Percentiles rank a stretch among this genome's conserved stretches.
phyloP scores from a whole-genome alignment of 2,888 invertebrate genomes.

The Chaetogeoica ovagalla region DNA sequence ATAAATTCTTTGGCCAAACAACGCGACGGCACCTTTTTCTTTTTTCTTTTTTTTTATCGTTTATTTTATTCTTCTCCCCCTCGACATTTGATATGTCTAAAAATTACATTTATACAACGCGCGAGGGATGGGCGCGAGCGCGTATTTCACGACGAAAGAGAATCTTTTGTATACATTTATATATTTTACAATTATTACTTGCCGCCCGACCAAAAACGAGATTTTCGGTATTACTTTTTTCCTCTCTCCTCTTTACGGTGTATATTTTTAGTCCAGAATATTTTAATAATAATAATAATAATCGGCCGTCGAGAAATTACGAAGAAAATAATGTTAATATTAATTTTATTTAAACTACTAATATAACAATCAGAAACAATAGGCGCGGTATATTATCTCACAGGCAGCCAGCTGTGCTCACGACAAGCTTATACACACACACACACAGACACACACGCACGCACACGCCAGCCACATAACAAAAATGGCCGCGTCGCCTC shows the following conservation, averaged over 20 bases:
- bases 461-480: conserved; percentile 21
- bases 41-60: conserved; percentile 24
- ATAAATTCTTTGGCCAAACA: conserved; percentile 51
- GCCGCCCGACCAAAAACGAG: too few species aligned
- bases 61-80: conserved; percentile 33
- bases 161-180: too few species aligned
- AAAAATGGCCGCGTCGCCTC: conserved; percentile 51
- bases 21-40: conserved; percentile 35
- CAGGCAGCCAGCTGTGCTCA: conserved; percentile 49
- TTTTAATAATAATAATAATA: too few species aligned
- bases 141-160: neutral
- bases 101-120: conserved; percentile 30
- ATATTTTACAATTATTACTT: neutral
- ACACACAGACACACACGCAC: conserved; percentile 27
- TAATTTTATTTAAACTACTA: conserved; percentile 43
- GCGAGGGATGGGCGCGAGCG: neutral
- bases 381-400: conserved; percentile 50
- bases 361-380: conserved; percentile 47
- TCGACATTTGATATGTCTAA: conserved; percentile 46
- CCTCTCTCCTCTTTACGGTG: too few species aligned
- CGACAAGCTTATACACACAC: conserved; percentile 45
- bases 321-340: conserved; percentile 10
- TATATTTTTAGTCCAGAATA: too few species aligned
- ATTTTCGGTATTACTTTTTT: too few species aligned
- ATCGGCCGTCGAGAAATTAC: conserved; percentile 6